Evolutionary conservation across 2,888 invertebrate genomes (phyloP), one percentile per base, ranked within the genome.

Genomic region (Galerucella pusilla): DNA sequence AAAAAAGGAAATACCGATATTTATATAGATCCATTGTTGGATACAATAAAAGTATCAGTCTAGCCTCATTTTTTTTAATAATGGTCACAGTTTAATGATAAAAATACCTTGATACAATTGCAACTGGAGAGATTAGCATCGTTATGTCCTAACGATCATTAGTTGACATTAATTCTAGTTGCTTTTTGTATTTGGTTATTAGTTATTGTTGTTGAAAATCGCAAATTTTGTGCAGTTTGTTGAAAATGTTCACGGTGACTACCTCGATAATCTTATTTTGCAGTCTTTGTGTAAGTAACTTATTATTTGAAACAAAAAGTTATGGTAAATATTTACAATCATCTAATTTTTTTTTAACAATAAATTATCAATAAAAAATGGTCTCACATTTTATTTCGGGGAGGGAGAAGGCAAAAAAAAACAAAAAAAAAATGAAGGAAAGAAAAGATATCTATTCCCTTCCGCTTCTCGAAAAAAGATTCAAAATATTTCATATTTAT

Each of bases 51-150:
- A 14, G 20, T n/a, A 63, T 63, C 11, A 42, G 35, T 63, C 42
- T 42, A 63, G 42, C 63, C 63, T 63, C 63, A 63, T 63, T 63
- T 63, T 63, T 63, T 42, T 63, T 42, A 14, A 63, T 42, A 63
- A n/a, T 42, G 42, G 14, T n/a, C n/a, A 57, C 57, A 20, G 63
- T 11, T 42, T 35, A 35, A 63, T 63, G 11, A 42, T 42, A 35
- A 60, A 60, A 20, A 28, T 60, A 42, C 59, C 20, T 20, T 59
- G 20, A n/a, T 20, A 59, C 59, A 63, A 63, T 42, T 63, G 63
- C 14, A 42, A 9, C 42, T 16, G 42, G 42, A 61, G 25, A 63
- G 63, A 63, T 63, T 63, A n/a, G 35, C 12, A 63, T 63, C 63
- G 35, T 63, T 63, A 63, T 63, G 60, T 28, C 25, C 20, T 60